These are phyloP conservation scores for Amblyraja radiata DNA, from an alignment of 2,797 vertebrate species.

Conservation along the genomic window DNA sequence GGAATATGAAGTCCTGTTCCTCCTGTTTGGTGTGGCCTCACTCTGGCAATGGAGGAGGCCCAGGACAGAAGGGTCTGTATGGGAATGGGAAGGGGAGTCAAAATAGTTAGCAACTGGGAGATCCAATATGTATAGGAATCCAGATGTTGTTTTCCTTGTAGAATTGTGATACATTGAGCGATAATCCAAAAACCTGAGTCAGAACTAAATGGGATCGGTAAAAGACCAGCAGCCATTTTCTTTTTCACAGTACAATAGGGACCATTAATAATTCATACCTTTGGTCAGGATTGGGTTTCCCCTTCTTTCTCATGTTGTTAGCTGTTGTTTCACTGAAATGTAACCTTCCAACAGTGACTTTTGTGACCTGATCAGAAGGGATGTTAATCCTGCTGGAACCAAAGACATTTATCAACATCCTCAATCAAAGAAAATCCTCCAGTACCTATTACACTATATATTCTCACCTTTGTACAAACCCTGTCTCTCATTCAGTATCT, in stretches of 20 bases:
- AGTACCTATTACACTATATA: not conserved
- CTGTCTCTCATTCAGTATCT: not conserved
- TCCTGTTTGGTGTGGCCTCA: too few relatives aligned
- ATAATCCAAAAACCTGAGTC: not conserved
- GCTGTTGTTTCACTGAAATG: slow-evolving; percentile 97
- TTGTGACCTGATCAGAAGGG: slow-evolving; percentile 93
- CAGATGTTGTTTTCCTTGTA: not conserved
- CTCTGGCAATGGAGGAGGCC: too few relatives aligned
- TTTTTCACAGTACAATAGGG: not conserved
- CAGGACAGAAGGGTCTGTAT: too few relatives aligned
- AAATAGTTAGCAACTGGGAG: too few relatives aligned
- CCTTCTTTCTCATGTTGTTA: slow-evolving; percentile 99
- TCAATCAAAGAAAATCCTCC: not conserved
- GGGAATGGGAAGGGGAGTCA: too few relatives aligned
- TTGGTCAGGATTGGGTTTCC: slow-evolving; percentile 97
- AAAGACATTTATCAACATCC: not conserved
- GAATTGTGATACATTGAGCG: not conserved
- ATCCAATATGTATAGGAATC: not conserved
- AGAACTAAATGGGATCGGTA: not conserved
- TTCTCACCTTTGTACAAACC: not conserved
- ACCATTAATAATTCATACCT: slow-evolving; percentile 59
- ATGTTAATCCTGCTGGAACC: slow-evolving; percentile 70
- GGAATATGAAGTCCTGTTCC: too few relatives aligned
- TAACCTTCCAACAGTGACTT: slow-evolving; percentile 90
- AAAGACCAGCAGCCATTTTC: too few relatives aligned